These are phyloP conservation scores for Bos indicus DNA, from an alignment of 2,113 vertebrate genomes.

Conservation along the genomic window DNA sequence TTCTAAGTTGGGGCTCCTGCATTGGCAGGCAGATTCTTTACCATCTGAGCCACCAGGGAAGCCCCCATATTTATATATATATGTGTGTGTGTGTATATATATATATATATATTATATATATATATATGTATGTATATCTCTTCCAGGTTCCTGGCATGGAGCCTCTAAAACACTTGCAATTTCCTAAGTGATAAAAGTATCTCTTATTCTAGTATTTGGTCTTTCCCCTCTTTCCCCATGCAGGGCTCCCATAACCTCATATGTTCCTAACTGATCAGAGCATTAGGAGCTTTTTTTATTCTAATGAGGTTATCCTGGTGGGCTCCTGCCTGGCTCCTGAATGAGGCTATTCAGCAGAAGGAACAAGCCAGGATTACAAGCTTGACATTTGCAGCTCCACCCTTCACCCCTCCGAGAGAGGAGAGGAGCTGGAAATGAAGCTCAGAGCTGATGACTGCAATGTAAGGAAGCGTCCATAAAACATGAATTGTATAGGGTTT, in stretches of 20 bases:
- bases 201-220: neutral
- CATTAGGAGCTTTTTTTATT: neutral
- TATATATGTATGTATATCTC: accelerated
- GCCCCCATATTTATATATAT: neutral
- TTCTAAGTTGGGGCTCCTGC: neutral
- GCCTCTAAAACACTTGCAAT: neutral
- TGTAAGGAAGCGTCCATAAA: neutral
- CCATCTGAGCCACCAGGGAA: neutral
- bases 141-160: neutral
- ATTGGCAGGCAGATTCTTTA: neutral
- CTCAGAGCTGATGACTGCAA: neutral
- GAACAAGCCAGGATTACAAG: neutral
- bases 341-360: neutral
- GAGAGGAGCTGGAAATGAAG: neutral
- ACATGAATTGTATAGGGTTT: neutral
- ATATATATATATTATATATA: no score
- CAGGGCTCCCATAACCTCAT: neutral
- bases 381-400: neutral
- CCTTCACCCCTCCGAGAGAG: neutral
- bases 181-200: neutral
- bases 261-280: no score
- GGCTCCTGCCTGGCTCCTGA: neutral
- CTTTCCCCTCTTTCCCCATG: neutral
- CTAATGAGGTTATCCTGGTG: neutral
- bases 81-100: accelerated